Evolutionary conservation across 2,888 invertebrate genomes (phyloP).

Genomic region (Formica aserva): DNA sequence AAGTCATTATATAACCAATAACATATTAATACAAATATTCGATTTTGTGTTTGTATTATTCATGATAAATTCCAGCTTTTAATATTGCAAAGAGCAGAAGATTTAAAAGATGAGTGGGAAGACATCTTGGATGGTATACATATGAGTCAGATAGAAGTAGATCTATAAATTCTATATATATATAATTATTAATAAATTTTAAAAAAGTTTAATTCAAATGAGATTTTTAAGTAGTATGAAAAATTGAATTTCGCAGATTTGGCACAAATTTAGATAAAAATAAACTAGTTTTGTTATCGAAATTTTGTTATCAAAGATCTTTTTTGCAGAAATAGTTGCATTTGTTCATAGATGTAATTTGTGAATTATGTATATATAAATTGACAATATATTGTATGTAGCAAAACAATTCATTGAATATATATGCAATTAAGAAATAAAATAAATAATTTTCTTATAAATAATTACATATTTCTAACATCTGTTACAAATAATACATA

Average conservation of each 20-base stretch:
- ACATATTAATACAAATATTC: conserved; percentile 41
- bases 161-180: not conserved
- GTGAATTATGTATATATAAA: conserved; percentile 14
- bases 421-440: conserved; percentile 6
- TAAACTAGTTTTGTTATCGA: not conserved
- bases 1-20: conserved; percentile 64
- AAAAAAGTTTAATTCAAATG: not conserved
- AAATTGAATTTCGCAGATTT: not conserved
- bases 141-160: conserved; percentile 47
- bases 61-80: conserved; percentile 56
- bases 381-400: conserved; percentile 1
- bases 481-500: conserved; percentile 81
- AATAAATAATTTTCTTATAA: conserved; percentile 31
- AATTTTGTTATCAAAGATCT: not conserved
- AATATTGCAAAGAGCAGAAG: conserved; percentile 94
- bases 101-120: conserved; percentile 94
- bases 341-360: not conserved
- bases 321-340: not conserved
- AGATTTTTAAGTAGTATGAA: not conserved
- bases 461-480: conserved; percentile 65
- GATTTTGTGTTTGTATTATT: not conserved
- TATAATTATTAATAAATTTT: not conserved
- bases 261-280: conserved; percentile 29
- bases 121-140: conserved; percentile 89
- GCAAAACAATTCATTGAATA: not conserved